Conservation (phyloP, 2,797 vertebrate genomes). For the Hozukius guyotensis region DNA sequence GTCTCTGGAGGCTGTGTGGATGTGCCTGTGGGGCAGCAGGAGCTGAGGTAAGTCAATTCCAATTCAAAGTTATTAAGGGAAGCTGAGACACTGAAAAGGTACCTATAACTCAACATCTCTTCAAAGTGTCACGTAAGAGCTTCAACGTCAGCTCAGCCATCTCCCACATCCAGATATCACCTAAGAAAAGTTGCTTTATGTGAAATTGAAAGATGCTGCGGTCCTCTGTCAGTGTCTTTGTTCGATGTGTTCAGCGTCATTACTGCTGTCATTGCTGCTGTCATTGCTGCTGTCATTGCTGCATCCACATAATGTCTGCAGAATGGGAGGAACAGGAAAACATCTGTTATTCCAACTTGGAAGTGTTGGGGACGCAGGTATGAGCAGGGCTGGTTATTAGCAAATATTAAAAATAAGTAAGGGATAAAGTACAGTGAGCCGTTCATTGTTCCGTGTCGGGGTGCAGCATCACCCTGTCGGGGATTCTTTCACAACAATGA, state of each 20-base stretch:
- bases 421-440: too few relatives aligned
- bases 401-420: too few relatives aligned
- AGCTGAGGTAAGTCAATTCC: constrained; percentile 14
- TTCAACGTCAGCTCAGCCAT: background rate
- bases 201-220: background rate
- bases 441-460: too few relatives aligned
- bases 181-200: background rate
- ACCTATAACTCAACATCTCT: background rate
- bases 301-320: background rate
- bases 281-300: background rate
- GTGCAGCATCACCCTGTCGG: too few relatives aligned
- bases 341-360: too few relatives aligned
- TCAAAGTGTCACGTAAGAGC: background rate
- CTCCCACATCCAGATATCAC: background rate
- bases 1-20: constrained; percentile 8
- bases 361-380: too few relatives aligned
- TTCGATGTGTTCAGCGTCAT: background rate
- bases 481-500: too few relatives aligned
- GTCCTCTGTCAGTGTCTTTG: background rate
- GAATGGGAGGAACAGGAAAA: background rate
- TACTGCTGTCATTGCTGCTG: background rate
- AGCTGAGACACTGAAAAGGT: constrained; percentile 11
- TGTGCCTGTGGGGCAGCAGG: background rate
- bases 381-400: too few relatives aligned
- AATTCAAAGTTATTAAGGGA: constrained; percentile 22